Conservation (phyloP, 2,888 invertebrate species). For the Loripinus fragilis region DNA sequence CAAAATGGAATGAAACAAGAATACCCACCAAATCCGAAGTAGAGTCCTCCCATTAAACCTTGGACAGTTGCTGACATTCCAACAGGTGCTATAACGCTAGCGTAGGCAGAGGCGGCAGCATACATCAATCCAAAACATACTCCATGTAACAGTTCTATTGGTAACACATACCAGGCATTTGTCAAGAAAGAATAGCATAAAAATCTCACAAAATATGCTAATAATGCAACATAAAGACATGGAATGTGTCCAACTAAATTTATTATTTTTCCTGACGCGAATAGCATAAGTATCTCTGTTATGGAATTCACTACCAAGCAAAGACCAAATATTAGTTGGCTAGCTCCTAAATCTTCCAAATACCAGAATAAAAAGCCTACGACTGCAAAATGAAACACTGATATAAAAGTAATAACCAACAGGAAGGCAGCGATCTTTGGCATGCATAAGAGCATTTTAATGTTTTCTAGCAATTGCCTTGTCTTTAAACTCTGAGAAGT, state of each 20-base stretch:
- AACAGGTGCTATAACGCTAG: constrained; percentile 92
- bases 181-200: constrained; percentile 91
- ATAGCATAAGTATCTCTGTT: constrained; percentile 84
- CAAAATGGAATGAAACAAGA: no score
- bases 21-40: constrained; percentile 91
- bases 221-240: constrained; percentile 92
- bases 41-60: constrained; percentile 93
- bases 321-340: constrained; percentile 75
- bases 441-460: constrained; percentile 90
- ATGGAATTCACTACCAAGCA: constrained; percentile 72
- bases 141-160: constrained; percentile 94
- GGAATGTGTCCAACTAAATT: constrained; percentile 89
- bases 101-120: constrained; percentile 95
- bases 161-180: constrained; percentile 93
- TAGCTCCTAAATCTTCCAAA: constrained; percentile 84
- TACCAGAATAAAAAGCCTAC: constrained; percentile 95
- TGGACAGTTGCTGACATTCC: constrained; percentile 93
- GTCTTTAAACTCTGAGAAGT: constrained; percentile 66
- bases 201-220: constrained; percentile 92
- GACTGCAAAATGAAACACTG: constrained; percentile 94
- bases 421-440: constrained; percentile 92
- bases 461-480: constrained; percentile 87
- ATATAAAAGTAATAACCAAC: constrained; percentile 91
- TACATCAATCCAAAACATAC: constrained; percentile 95
- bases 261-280: constrained; percentile 92